Base-by-base conservation (phyloP, 2,113 vertebrate genomes). In the Pongo pygmaeus region DNA sequence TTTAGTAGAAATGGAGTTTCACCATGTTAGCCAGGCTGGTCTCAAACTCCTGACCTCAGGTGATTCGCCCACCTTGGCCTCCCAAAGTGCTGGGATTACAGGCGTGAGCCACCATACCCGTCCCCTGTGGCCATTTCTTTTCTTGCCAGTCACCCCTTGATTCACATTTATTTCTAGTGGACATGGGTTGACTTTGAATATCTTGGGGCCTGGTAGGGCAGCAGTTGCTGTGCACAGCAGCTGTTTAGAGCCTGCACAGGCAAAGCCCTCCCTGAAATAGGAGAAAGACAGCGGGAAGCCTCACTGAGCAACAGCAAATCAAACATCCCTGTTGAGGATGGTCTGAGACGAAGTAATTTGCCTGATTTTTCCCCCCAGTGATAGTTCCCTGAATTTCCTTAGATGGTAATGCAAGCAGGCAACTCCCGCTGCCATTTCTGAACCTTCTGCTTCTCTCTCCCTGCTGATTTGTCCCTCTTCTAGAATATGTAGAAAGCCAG, bases 341-440 rank as follows among this genome's bases (percentile, higher is more conserved):
- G 75, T 81, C 83, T 48, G 85, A 91, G 61, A 95, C 75, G 86
- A 96, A 93, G 93, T 93, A 11, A 74, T 80, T 61, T 75, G 85
- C 78, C 67, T 55, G 59, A 81, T 85, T 91, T 35, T 35, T 0
- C 13, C 40, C 40, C 67, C 59, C 59, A 25, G 61, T 64, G 67
- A 84, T 18, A 46, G 72, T 69, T 95, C 5, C 83, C 46, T 90
- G 96, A 79, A 89, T 96, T 92, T 94, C 84, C 93, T 64, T 80
- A 70, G 57, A 67, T 8, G 5, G n/a, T 74, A 11, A 57, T 16
- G 43, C 50, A 35, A 48, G 83, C 64, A 38, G 75, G 89, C 48
- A 38, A 52, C 61, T 30, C 86, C 87, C 18, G 48, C 22, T 64
- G 61, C 48, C 52, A 10, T 27, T 5, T 12, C 46, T 77, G 69